These are phyloP conservation scores for Ormyrus pomaceus DNA, from an alignment of 2,888 invertebrate species.

Conservation along the genomic window DNA sequence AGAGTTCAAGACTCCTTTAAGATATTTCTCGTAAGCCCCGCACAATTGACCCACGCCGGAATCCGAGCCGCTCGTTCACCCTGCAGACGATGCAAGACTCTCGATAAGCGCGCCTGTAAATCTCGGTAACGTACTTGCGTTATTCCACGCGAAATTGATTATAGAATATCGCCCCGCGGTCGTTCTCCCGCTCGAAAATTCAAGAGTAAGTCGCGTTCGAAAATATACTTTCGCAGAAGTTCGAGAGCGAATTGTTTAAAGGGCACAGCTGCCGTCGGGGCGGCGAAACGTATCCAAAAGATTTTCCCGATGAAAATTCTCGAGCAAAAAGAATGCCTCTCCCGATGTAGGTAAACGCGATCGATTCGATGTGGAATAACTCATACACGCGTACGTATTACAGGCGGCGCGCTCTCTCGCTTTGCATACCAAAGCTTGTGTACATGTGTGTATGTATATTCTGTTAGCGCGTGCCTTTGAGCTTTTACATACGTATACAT, in stretches of 20 bases:
- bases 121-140: not conserved
- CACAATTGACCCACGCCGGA: constrained; percentile 7
- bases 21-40: not conserved
- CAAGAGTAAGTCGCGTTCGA: no score
- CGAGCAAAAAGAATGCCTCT: no score
- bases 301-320: no score
- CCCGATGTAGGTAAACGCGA: no score
- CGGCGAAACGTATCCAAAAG: no score
- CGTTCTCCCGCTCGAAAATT: no score
- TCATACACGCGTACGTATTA: constrained; percentile 14
- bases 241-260: no score
- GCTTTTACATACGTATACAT: not conserved
- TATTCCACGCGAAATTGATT: no score
- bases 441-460: not conserved
- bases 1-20: constrained; percentile 26
- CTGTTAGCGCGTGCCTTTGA: not conserved
- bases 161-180: no score
- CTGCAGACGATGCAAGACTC: constrained; percentile 45
- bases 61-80: constrained; percentile 49
- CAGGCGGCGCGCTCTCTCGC: constrained; percentile 14
- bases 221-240: no score
- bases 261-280: no score
- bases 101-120: constrained; percentile 57
- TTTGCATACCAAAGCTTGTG: constrained; percentile 40
- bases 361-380: no score